A percentile compares a stretch with the other conserved stretches of the same genome.
Conservation (phyloP, 92 coral and sea anemone genomes). For the Heteractis magnifica region DNA sequence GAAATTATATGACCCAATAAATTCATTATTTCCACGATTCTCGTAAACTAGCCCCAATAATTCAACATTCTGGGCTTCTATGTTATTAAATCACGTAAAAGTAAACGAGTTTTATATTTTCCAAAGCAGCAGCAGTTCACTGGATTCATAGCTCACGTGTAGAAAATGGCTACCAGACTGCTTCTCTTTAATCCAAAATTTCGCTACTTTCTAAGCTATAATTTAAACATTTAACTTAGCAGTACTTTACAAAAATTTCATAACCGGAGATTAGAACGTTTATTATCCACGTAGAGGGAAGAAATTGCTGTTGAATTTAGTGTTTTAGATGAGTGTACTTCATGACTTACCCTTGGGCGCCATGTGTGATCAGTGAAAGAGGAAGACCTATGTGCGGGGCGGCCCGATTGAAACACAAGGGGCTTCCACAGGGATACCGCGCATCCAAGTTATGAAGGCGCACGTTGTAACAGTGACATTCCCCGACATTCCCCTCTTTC, state of each 20-base stretch:
- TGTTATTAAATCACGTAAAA: background rate
- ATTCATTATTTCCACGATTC: too few relatives aligned
- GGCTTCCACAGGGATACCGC: conserved; percentile 31
- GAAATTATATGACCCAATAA: too few relatives aligned
- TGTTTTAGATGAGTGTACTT: background rate
- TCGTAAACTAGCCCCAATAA: too few relatives aligned
- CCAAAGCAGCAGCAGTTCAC: background rate
- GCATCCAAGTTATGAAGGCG: background rate
- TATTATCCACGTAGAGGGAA: background rate
- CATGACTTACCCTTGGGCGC: conserved; percentile 86
- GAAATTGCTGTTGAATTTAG: background rate
- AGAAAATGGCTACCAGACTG: background rate
- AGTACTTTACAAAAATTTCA: background rate
- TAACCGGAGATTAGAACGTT: background rate
- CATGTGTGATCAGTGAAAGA: conserved; percentile 87
- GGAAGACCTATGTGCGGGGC: conserved; percentile 68
- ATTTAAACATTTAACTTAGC: background rate
- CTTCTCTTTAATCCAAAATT: background rate
- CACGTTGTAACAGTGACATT: too few relatives aligned
- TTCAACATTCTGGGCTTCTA: background rate
- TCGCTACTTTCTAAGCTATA: background rate
- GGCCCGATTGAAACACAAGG: conserved; percentile 40
- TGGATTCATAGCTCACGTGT: background rate
- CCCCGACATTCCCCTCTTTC: too few relatives aligned
- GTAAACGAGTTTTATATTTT: background rate